Evolutionary conservation across 1,140 invertebrate species (phyloP).

Genomic region (Archegozetes longisetosus): DNA sequence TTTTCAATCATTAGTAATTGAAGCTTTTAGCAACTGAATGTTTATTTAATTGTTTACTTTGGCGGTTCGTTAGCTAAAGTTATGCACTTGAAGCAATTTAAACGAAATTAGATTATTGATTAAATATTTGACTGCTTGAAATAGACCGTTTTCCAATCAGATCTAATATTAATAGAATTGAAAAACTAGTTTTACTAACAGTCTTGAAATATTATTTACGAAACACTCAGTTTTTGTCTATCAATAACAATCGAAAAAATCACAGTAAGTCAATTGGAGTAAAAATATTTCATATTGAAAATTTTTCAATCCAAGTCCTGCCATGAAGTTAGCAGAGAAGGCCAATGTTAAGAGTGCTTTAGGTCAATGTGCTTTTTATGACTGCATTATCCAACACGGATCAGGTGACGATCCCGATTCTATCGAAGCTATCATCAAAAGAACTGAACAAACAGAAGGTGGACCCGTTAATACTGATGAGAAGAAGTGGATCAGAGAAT

Average conservation of each 20-base stretch:
- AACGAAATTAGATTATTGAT: too few species aligned
- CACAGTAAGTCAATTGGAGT: too few species aligned
- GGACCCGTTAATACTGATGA: background rate
- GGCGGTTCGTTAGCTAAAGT: too few species aligned
- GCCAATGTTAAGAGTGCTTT: background rate
- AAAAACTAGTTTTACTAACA: too few species aligned
- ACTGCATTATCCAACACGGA: constrained; percentile 13
- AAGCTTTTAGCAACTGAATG: background rate
- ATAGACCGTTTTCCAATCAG: too few species aligned
- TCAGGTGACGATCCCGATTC: constrained; percentile 9
- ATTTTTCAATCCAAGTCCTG: constrained; percentile 2
- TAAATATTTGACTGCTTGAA: too few species aligned
- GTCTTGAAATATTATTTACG: too few species aligned
- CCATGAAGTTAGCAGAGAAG: background rate
- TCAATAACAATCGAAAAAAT: too few species aligned
- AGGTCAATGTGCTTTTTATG: constrained; percentile 10
- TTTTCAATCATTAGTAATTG: background rate
- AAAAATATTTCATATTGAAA: too few species aligned
- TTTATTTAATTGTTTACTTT: background rate
- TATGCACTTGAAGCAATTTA: too few species aligned
- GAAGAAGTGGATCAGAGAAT: constrained; percentile 1
- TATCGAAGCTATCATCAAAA: constrained; percentile 1
- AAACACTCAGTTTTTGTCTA: too few species aligned
- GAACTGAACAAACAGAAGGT: background rate
- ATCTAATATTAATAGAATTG: too few species aligned